Percentiles rank a stretch among this genome's conserved stretches.
These are phyloP conservation scores for Caenorhabditis uteleia DNA, from an alignment of 2,888 invertebrate genomes.

Conservation along the genomic window DNA sequence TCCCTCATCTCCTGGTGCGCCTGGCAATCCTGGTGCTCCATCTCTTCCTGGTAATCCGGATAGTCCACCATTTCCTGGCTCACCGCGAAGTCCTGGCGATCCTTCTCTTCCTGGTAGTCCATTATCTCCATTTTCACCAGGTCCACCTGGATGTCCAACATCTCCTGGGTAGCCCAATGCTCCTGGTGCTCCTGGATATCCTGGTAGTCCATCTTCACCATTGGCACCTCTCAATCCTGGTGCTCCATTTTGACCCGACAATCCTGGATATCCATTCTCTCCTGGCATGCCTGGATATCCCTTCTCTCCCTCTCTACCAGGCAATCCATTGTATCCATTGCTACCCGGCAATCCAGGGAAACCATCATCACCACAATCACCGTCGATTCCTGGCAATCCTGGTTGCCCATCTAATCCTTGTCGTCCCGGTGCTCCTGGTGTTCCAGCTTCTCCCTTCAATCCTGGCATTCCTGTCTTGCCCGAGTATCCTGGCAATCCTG, in stretches of 20 bases:
- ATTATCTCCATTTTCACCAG: conserved; percentile 62
- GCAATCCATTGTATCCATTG: conserved; percentile 55
- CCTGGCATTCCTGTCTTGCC: conserved; percentile 58
- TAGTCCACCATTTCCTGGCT: conserved; percentile 50
- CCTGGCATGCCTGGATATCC: conserved; percentile 60
- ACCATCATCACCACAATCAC: conserved; percentile 60
- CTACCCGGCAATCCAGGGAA: conserved; percentile 48
- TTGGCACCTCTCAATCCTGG: conserved; percentile 59
- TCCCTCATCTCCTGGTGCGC: conserved; percentile 65
- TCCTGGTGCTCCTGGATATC: conserved; percentile 60
- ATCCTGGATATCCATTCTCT: conserved; percentile 49
- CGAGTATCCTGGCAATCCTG: conserved; percentile 59
- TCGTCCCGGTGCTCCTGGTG: conserved; percentile 47
- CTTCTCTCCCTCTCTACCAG: conserved; percentile 59
- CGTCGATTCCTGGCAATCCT: conserved; percentile 56
- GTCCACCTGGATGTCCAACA: conserved; percentile 56
- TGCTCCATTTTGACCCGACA: conserved; percentile 53
- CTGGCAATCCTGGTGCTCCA: conserved; percentile 65
- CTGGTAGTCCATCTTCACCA: conserved; percentile 53
- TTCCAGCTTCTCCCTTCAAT: conserved; percentile 55
- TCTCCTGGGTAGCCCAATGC: conserved; percentile 51
- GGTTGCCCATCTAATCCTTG: conserved; percentile 52
- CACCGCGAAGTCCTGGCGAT: conserved; percentile 59
- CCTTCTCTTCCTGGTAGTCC: conserved; percentile 62
- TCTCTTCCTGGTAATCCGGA: conserved; percentile 61